Conservation (phyloP, 2,888 invertebrate genomes). For the Troides helena region DNA sequence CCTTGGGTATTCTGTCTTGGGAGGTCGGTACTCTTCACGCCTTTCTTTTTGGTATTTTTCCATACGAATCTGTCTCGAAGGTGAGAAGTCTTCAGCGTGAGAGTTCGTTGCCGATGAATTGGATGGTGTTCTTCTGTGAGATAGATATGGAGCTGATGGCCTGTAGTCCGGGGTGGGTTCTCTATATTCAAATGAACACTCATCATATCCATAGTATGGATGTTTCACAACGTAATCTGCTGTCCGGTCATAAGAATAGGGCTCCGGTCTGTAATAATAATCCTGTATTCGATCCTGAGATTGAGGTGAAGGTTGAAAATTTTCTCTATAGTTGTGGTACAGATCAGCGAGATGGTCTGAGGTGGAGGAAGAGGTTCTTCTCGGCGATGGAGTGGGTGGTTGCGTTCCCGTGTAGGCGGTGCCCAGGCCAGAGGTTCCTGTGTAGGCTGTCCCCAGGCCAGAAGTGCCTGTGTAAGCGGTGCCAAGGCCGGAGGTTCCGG, state of each 20-base stretch:
- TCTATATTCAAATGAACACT: conserved; percentile 63
- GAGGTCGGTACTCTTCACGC: conserved; percentile 53
- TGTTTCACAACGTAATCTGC: conserved; percentile 71
- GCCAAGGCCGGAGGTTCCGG: conserved; percentile 75
- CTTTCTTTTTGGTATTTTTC: conserved; percentile 51
- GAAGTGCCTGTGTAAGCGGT: conserved; percentile 76
- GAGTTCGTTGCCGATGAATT: conserved; percentile 83
- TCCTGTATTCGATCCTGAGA: conserved; percentile 58
- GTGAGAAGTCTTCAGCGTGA: conserved; percentile 74
- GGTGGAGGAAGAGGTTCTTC: conserved; percentile 83
- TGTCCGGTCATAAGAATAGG: conserved; percentile 65
- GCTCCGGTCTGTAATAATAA: conserved; percentile 60
- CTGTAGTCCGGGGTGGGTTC: conserved; percentile 65
- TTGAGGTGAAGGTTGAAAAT: conserved; percentile 62
- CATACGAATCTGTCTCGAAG: conserved; percentile 57
- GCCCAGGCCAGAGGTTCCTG: conserved; percentile 75
- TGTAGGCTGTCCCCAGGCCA: conserved; percentile 41
- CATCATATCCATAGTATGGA: conserved; percentile 68
- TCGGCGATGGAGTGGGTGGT: conserved; percentile 84
- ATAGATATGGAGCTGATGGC: conserved; percentile 58
- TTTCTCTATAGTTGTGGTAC: conserved; percentile 76
- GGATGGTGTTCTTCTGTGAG: conserved; percentile 89
- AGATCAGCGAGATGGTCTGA: conserved; percentile 84
- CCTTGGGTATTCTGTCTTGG: conserved; percentile 63
- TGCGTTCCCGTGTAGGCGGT: conserved; percentile 76